Evolutionary conservation across 2,113 vertebrate species (phyloP), one percentile per base, ranked within the genome.

Genomic region (Pygoscelis antarcticus): DNA sequence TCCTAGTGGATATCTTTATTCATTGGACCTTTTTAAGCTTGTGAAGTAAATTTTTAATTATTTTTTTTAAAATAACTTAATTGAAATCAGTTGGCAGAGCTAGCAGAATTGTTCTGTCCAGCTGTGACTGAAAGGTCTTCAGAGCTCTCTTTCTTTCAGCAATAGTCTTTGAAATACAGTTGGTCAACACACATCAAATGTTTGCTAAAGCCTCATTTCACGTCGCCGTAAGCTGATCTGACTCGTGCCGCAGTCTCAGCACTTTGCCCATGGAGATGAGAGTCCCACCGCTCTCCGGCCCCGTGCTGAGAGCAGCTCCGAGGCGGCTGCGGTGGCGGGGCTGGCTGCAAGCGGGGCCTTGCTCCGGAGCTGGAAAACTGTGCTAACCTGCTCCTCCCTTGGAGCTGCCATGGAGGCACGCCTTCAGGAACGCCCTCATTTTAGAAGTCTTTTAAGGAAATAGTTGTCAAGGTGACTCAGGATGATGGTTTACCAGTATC

Each of bases 211-310:
- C 66, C 49, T 74, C 26, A 1, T 10, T 9, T 32, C 30, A 1
- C 1, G 66, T 25, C 16, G 2, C 66, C 4, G 1, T 1, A 1
- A 34, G 40, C 54, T 6, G 23, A 4, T 22, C 17, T 5, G 32
- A 3, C 40, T 26, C 2, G 1, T 26, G 51, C 44, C 44, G 0
- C 38, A 3, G 68, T 2, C 42, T 49, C 6, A 5, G 27, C 22
- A 62, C 40, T 62, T 27, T 3, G 13, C 32, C 32, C 32, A 7
- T 5, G 49, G 20, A 7, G n/a, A 7, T 5, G 44, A 2, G 25
- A 2, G 13, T 25, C 44, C 36, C 44, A 3, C 5, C 1, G 17
- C 22, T 4, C 26, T 12, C 20, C 13, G 3, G 52, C 40, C 16
- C 2, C 2, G 6, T 12, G 46, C 38, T 17, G 22, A 10, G 7